Conservation (phyloP, 2,113 vertebrate species). For the Ophthalmotilapia sp. region DNA sequence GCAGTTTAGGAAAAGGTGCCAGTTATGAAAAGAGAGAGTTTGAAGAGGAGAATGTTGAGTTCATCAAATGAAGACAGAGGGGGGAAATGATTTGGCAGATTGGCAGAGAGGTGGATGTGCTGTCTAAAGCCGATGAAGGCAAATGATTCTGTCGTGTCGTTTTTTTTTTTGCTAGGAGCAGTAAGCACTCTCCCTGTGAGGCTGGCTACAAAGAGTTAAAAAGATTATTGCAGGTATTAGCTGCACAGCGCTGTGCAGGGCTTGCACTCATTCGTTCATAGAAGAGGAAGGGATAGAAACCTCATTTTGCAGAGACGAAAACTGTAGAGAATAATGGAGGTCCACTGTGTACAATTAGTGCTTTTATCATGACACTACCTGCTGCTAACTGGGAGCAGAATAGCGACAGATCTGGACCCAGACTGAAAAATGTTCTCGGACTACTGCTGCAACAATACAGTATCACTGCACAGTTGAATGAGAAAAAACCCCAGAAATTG, state of each 20-base stretch:
- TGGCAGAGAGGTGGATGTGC: neutral
- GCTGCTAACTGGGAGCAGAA: neutral
- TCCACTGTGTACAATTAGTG: constrained; percentile 25
- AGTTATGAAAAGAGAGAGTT: neutral
- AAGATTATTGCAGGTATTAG: constrained; percentile 41
- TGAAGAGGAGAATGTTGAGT: neutral
- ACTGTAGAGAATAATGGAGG: neutral
- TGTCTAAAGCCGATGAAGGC: neutral
- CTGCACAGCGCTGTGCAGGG: neutral
- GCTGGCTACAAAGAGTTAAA: constrained; percentile 6
- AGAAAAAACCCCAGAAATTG: accelerated
- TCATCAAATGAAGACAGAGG: neutral
- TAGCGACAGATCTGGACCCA: neutral
- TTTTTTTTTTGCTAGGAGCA: neutral
- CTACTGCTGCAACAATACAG: neutral
- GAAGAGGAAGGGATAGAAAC: neutral
- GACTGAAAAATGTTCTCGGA: neutral
- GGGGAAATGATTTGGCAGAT: neutral
- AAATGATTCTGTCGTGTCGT: neutral
- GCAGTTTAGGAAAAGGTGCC: neutral
- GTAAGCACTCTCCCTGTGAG: neutral
- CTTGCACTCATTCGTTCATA: neutral
- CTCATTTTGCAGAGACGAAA: neutral
- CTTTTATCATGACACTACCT: constrained; percentile 8
- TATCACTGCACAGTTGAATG: neutral